Conservation (phyloP, 1,140 invertebrate species). For the Riptortus pedestris region DNA sequence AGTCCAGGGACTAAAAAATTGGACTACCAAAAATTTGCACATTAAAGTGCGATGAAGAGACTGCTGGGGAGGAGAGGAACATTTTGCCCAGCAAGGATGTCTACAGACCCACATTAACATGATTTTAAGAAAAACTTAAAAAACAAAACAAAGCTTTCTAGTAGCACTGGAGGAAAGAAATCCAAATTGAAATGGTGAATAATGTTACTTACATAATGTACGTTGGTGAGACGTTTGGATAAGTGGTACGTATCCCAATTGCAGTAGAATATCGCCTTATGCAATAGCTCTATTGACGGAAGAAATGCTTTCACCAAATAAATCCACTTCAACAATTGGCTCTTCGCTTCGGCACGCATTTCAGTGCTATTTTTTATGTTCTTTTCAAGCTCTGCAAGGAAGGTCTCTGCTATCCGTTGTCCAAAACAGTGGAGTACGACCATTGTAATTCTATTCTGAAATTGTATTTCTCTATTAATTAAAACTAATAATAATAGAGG, state of each 20-base stretch:
- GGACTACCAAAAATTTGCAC: no score
- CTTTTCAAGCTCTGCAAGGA: conserved; percentile 1
- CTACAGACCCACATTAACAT: no score
- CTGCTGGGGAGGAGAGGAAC: no score
- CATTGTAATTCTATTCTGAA: conserved; percentile 6
- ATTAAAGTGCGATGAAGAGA: no score
- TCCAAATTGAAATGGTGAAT: no score
- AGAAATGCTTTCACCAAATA: neutral
- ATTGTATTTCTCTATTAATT: neutral
- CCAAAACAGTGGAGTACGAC: conserved; percentile 17
- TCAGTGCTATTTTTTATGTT: neutral
- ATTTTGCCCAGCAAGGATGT: no score
- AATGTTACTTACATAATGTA: conserved; percentile 18
- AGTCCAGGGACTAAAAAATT: no score
- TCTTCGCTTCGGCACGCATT: conserved; percentile 2
- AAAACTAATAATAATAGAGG: no score
- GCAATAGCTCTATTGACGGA: neutral
- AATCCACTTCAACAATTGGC: neutral
- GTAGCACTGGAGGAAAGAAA: no score
- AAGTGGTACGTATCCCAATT: conserved; percentile 14
- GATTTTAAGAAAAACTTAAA: no score
- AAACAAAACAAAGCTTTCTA: no score
- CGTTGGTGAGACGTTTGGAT: conserved; percentile 7
- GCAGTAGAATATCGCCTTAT: conserved; percentile 22
- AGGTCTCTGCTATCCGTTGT: neutral